Conservation (phyloP, 2,797 vertebrate species). For the Phrynocephalus vlangalii region DNA sequence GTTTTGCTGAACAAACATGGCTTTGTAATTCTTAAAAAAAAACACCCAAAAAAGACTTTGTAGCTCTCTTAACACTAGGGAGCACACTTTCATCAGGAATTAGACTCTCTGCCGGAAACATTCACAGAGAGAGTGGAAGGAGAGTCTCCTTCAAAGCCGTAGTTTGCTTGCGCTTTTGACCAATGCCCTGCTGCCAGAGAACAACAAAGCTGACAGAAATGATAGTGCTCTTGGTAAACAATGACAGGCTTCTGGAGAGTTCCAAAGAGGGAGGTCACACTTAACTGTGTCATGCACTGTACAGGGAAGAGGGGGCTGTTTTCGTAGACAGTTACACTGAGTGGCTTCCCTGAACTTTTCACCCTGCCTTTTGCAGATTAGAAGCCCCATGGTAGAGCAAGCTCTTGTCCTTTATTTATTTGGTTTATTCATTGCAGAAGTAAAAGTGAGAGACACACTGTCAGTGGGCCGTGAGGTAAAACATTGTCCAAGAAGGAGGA, state of each 20-base stretch:
- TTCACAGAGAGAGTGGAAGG: constrained; percentile 35
- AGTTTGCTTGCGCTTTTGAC: constrained; percentile 58
- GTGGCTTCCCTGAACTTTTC: constrained; percentile 76
- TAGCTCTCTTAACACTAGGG: constrained; percentile 86
- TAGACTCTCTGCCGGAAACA: constrained; percentile 60
- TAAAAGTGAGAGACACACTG: constrained; percentile 47
- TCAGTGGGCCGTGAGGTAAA: constrained; percentile 56
- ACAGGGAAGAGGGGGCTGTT: constrained; percentile 62
- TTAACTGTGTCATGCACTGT: constrained; percentile 55
- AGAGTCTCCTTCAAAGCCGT: constrained; percentile 54
- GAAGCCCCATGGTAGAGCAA: constrained; percentile 62
- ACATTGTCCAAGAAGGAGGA: constrained; percentile 35
- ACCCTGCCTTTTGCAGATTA: constrained; percentile 69
- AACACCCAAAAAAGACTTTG: constrained; percentile 5
- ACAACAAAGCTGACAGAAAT: constrained; percentile 71
- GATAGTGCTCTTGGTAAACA: constrained; percentile 77
- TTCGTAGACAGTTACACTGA: constrained; percentile 70
- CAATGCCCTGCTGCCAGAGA: constrained; percentile 56
- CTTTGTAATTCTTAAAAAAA: not conserved
- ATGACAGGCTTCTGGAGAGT: constrained; percentile 70
- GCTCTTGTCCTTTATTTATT: constrained; percentile 2
- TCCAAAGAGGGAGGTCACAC: constrained; percentile 58
- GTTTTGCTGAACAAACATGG: not conserved
- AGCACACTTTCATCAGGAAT: constrained; percentile 93
- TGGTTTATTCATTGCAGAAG: constrained; percentile 1